phyloP scores from a whole-genome alignment of 2,888 invertebrate genomes.

The Teleiodes luculella region DNA sequence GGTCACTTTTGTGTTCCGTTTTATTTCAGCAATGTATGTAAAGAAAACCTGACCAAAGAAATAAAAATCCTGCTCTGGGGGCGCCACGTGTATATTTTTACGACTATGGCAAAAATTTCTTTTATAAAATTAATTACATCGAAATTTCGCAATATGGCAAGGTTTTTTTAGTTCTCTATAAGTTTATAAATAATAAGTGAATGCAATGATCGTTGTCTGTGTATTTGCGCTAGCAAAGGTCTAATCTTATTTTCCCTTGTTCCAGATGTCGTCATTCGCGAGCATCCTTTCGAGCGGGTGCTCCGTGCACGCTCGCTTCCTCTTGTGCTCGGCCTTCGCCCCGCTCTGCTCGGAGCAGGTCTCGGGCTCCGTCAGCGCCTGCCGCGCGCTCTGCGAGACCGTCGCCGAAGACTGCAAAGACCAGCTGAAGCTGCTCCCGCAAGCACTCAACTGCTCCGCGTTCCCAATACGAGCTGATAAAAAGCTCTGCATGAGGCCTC shows the following conservation, averaged over 20 bases:
- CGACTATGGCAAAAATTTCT: too few species aligned
- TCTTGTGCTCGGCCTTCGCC: constrained; percentile 93
- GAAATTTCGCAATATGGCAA: too few species aligned
- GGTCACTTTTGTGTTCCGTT: background rate
- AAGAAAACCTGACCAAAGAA: too few species aligned
- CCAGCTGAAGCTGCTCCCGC: constrained; percentile 84
- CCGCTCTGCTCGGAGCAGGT: constrained; percentile 94
- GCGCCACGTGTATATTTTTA: too few species aligned
- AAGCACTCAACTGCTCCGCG: constrained; percentile 87
- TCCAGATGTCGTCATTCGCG: constrained; percentile 84
- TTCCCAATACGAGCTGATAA: constrained; percentile 86
- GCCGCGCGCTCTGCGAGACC: constrained; percentile 90
- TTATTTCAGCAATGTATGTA: too few species aligned
- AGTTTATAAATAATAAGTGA: too few species aligned
- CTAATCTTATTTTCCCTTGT: constrained; percentile 47
- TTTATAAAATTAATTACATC: too few species aligned
- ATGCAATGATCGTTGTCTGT: too few species aligned
- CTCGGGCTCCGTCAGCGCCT: constrained; percentile 90
- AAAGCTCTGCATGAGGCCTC: constrained; percentile 87
- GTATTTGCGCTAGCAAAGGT: too few species aligned
- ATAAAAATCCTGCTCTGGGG: too few species aligned
- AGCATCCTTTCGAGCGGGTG: constrained; percentile 88
- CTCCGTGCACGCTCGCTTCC: constrained; percentile 88
- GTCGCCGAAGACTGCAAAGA: constrained; percentile 85
- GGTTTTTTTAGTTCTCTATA: too few species aligned